Base-by-base conservation (phyloP, 2,797 vertebrate species). In the Paguma larvata region DNA sequence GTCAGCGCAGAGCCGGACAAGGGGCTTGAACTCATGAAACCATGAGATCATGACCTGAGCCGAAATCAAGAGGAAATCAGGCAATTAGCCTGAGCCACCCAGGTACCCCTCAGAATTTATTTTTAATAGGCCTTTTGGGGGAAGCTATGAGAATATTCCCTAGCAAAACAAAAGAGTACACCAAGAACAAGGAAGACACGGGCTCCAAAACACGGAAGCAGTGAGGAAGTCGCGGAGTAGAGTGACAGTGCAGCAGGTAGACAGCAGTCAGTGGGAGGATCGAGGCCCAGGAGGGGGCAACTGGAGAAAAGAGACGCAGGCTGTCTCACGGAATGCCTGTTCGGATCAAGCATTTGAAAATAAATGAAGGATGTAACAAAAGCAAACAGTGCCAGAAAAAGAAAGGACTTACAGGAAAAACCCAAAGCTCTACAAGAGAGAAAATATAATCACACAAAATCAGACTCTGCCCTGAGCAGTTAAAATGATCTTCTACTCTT, bases 81-180 rank as follows among this genome's bases (percentile, higher is more conserved):
- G 38, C 38, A 3, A 3, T 38, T 38, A 38, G 38, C 38, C 38
- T 38, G 56, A 59, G 56, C 56, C 21, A 9, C 21, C 56, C 56
- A 59, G 56, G 21, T 8, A 21, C 56, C 21, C 70, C 21, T 85
- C 68, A 79, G 14, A 87, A 82, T 73, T 62, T 67, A 62, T 86
- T 85, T 96, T 94, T 68, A 86, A 48, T 94, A 70, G 56, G 19
- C 25, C 13, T 46, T 51, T 44, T 63, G 38, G 2, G 15, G 23
- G 9, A 62, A 62, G 11, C 38, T 70, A n/a, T n/a, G 30, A 79
- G 41, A 21, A 19, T 75, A 70, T 48, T 10, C 7, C 32, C 41
- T 48, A 96, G 13, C 0, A 90, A 97, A 89, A 38, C 38, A 82
- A 88, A 93, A 68, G 19, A 78, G 23, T 32, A 70, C 93, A 30